Conservation (phyloP, 2,888 invertebrate genomes). For the Tachystola acroxantha region DNA sequence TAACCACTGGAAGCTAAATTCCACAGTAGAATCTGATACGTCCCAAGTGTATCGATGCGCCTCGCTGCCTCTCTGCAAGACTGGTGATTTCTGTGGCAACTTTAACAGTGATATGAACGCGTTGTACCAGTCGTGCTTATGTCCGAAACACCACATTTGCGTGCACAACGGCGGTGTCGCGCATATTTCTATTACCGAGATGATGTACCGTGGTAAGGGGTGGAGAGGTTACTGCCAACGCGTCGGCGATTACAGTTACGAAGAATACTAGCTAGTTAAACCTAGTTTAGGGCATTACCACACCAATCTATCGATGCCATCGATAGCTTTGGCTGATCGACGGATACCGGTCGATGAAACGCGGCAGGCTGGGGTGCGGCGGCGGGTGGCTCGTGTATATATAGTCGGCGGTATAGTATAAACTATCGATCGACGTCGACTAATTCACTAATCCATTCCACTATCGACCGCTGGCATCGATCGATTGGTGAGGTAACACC, state of each 20-base stretch:
- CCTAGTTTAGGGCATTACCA: too few relatives aligned
- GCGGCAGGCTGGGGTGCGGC: too few relatives aligned
- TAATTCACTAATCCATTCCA: too few relatives aligned
- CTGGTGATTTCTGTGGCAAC: constrained; percentile 79
- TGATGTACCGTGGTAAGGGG: constrained; percentile 76
- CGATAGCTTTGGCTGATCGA: too few relatives aligned
- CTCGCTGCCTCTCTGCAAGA: constrained; percentile 69
- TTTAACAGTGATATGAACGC: constrained; percentile 78
- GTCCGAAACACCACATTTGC: constrained; percentile 79
- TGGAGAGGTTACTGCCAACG: constrained; percentile 77
- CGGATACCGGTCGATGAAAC: too few relatives aligned
- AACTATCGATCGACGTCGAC: too few relatives aligned
- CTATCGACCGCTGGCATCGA: too few relatives aligned
- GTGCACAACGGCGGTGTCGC: constrained; percentile 68
- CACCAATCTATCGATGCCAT: too few relatives aligned
- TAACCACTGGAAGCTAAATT: constrained; percentile 68
- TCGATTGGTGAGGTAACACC: too few relatives aligned
- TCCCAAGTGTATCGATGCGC: constrained; percentile 62
- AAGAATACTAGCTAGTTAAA: constrained; percentile 37
- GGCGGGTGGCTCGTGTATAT: too few relatives aligned
- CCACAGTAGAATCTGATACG: constrained; percentile 26
- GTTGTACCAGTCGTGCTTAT: constrained; percentile 80
- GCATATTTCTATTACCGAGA: constrained; percentile 63
- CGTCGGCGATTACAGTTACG: constrained; percentile 40
- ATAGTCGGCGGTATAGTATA: too few relatives aligned